Conservation (phyloP, 2,113 vertebrate genomes). For the Ochotona curzoniae region DNA sequence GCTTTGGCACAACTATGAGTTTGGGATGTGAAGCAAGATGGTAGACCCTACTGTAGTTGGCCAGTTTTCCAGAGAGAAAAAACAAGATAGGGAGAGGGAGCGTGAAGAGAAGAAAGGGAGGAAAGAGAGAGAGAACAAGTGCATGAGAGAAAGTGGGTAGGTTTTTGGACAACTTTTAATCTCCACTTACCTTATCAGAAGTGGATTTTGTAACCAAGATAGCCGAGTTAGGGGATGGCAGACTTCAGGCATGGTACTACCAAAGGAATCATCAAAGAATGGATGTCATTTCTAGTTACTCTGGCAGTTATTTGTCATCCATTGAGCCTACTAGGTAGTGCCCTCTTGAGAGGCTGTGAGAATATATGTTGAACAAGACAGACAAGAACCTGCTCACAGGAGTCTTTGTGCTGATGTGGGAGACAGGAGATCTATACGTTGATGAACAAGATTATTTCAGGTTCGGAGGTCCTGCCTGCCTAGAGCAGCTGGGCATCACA, state of each 20-base stretch:
- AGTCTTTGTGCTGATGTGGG: background rate
- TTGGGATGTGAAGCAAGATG: background rate
- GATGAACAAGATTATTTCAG: background rate
- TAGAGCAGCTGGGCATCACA: background rate
- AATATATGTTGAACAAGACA: background rate
- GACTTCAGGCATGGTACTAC: background rate
- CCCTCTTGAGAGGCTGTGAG: background rate
- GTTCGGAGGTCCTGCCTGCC: background rate
- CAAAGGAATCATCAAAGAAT: background rate
- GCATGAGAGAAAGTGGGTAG: no score
- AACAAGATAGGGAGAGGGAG: background rate
- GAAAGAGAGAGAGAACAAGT: background rate
- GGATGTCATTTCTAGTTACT: background rate
- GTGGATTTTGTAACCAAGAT: background rate
- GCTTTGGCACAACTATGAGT: background rate
- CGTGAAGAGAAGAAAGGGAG: no score
- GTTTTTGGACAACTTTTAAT: background rate
- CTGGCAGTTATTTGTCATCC: background rate
- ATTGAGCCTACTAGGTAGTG: background rate
- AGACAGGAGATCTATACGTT: background rate
- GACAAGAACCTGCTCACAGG: background rate
- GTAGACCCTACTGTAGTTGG: background rate
- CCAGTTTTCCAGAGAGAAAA: background rate
- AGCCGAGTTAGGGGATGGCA: background rate
- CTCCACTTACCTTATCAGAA: background rate